Conservation (phyloP, 2,797 vertebrate species). For the Parauchenoglanis punctatus region DNA sequence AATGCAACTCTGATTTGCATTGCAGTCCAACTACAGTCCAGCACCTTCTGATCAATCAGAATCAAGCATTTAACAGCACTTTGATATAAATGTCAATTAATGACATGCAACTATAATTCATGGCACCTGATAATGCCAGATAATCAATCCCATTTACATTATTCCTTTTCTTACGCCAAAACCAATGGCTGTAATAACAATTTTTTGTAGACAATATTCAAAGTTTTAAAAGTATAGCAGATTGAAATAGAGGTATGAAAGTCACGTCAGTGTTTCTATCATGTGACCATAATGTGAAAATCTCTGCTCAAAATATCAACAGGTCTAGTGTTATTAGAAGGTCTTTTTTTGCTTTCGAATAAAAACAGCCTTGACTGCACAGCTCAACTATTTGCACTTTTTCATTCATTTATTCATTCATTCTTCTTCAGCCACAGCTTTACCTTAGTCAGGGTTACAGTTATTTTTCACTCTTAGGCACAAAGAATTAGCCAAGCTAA, state of each 20-base stretch:
- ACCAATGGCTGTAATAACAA: neutral
- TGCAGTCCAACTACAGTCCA: neutral
- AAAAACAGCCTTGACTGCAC: neutral
- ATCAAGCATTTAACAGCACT: neutral
- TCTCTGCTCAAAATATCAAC: neutral
- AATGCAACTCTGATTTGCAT: neutral
- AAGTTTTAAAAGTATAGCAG: neutral
- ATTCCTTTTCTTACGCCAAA: neutral
- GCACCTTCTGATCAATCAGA: neutral
- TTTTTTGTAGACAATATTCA: neutral
- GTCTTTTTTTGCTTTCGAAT: neutral
- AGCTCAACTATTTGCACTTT: neutral
- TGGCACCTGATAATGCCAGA: neutral
- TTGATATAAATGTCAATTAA: too few species aligned
- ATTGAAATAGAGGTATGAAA: neutral
- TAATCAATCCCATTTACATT: neutral
- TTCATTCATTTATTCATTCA: neutral
- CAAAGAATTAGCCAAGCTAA: neutral
- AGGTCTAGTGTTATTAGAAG: neutral
- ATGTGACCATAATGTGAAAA: neutral
- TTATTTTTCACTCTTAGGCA: neutral
- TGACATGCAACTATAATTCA: neutral
- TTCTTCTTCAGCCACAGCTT: neutral
- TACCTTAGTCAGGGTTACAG: neutral
- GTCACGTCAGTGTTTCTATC: neutral